Evolutionary conservation across 2,888 invertebrate species (phyloP), one percentile per base, ranked within the genome.

Genomic region (Drosophila meridionalis): DNA sequence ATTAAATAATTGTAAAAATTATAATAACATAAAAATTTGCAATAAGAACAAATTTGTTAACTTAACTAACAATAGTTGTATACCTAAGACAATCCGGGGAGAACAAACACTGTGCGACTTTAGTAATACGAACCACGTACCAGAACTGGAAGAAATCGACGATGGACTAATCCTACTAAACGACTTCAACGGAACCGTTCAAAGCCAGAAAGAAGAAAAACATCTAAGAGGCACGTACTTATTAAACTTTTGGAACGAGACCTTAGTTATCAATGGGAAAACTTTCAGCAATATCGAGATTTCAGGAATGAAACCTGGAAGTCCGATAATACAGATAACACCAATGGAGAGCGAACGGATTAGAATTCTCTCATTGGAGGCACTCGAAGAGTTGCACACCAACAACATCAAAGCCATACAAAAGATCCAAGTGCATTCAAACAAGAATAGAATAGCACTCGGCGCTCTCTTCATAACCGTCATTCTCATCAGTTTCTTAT

Each of bases 61-160:
- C 9, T 5, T n/a, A n/a, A 50, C 30, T 32, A 50, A 1, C 4
- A n/a, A 32, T 32, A 52, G 9, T 11, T 52, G 34, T 34, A 52
- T 32, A 0, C 32, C 50, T 32, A 50, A 47, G 32, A 8, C 32
- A 4, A n/a, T 32, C 14, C 30, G 32, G 8, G n/a, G 48, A 32
- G 48, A 50, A 8, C 4, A 50, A 50, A 32, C 30, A 30, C n/a
- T 50, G 8, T 52, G 52, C 32, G 34, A n/a, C 34, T 52, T 52
- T 5, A 52, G 52, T 20, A 52, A 52, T n/a, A 34, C 52, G 2
- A 34, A 52, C 11, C 52, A 52, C 32, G 5, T 20, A 34, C 34
- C 12, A n/a, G 34, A 52, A 11, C 5, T 52, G 1, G 52, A 53
- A 30, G 30, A 30, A 30, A 48, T 30, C 47, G 47, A 48, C 47